phyloP scores from a whole-genome alignment of 1,140 invertebrate genomes.

The Megalonaias nervosa region DNA sequence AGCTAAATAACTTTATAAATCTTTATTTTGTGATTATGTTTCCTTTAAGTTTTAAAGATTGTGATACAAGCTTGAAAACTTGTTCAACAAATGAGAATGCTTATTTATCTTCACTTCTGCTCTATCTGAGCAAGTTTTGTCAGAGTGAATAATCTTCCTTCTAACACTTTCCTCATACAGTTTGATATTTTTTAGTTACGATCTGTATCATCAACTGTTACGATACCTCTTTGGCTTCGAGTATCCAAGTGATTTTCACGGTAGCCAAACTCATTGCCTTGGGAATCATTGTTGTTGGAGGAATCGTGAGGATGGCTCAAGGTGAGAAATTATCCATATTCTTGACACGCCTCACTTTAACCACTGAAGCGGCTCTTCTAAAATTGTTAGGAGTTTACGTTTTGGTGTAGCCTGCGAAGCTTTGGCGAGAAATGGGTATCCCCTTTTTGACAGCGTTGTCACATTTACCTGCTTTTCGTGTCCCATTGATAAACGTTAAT shows the following conservation, averaged over 20 bases:
- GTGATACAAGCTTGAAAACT: too few species aligned
- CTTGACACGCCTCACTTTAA: not conserved
- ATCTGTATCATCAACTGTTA: constrained; percentile 91
- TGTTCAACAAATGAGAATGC: too few species aligned
- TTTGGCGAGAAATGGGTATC: not conserved
- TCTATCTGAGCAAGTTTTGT: too few species aligned
- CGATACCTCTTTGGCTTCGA: constrained; percentile 78
- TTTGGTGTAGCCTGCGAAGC: not conserved
- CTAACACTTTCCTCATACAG: too few species aligned
- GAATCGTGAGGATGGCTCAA: constrained; percentile 80
- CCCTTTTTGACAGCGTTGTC: not conserved
- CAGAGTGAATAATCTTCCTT: too few species aligned
- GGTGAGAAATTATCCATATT: constrained; percentile 69
- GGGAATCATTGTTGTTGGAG: constrained; percentile 85
- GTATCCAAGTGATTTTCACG: constrained; percentile 92
- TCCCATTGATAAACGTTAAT: not conserved
- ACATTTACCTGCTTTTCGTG: not conserved
- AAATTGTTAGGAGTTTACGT: not conserved
- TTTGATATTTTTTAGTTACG: constrained; percentile 45
- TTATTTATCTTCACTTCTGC: too few species aligned
- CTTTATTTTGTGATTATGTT: too few species aligned
- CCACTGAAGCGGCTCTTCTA: not conserved
- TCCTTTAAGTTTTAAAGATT: too few species aligned
- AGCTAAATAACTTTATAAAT: too few species aligned
- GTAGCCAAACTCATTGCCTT: constrained; percentile 89